Conservation (phyloP, 1,140 invertebrate genomes). For the Nephila pilipes region DNA sequence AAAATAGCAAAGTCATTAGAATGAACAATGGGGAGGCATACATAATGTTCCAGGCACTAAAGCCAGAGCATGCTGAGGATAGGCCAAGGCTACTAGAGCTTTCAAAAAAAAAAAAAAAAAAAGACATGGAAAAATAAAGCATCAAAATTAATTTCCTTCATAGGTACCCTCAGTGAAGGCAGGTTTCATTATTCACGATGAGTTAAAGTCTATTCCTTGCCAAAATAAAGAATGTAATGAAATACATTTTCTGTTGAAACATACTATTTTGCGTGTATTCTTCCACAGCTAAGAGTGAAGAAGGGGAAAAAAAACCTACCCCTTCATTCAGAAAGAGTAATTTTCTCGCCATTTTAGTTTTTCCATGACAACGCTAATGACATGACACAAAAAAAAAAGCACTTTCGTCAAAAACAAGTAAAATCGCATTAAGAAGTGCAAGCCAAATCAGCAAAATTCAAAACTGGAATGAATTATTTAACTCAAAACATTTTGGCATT, state of each 20-base stretch:
- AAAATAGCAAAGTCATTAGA: constrained; percentile 43
- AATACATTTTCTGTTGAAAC: background rate
- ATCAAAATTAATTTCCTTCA: background rate
- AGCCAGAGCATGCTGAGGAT: constrained; percentile 15
- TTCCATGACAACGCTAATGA: too few species aligned
- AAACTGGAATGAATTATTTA: too few species aligned
- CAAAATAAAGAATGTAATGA: background rate
- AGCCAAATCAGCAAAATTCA: too few species aligned
- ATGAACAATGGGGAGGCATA: constrained; percentile 60
- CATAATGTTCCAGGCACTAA: constrained; percentile 32
- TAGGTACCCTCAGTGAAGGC: background rate
- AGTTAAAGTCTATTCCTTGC: background rate
- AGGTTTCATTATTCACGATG: background rate
- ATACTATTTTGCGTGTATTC: background rate
- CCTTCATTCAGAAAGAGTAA: too few species aligned
- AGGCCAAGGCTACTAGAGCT: constrained; percentile 47
- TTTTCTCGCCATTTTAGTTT: too few species aligned
- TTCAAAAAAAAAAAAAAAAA: background rate
- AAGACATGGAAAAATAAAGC: too few species aligned
- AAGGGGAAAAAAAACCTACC: too few species aligned
- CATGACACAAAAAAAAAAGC: too few species aligned
- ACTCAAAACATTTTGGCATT: too few species aligned
- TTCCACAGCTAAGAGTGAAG: too few species aligned
- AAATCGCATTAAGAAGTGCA: too few species aligned
- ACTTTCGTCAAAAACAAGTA: too few species aligned